A percentile compares a stretch with the other conserved stretches of the same genome.
Conservation (phyloP, 2,113 vertebrate genomes). For the Macrotis lagotis region DNA sequence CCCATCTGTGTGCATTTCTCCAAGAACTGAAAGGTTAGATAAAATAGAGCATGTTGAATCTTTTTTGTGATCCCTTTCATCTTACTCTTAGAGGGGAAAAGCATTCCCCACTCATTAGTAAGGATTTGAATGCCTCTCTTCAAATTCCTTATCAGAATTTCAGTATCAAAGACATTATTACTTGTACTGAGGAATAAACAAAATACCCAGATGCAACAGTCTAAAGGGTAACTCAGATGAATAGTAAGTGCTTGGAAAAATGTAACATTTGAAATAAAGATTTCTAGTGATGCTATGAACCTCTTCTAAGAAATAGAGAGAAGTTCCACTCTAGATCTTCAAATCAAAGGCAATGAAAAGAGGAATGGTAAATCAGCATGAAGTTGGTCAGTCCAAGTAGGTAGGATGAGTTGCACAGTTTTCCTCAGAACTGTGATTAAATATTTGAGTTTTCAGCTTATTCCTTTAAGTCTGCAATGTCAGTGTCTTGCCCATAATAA, state of each 20-base stretch:
- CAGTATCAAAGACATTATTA: constrained; percentile 21
- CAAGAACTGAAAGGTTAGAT: background rate
- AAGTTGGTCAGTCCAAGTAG: background rate
- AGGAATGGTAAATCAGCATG: background rate
- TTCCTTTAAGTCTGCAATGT: background rate
- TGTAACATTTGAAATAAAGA: background rate
- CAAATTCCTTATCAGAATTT: constrained; percentile 44
- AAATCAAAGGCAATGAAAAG: constrained; percentile 5
- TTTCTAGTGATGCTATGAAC: constrained; percentile 23
- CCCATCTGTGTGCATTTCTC: background rate
- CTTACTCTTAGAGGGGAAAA: background rate
- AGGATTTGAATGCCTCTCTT: constrained; percentile 10
- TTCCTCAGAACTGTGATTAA: background rate
- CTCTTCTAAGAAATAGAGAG: constrained; percentile 11
- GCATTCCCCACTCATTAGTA: background rate
- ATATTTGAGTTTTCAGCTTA: background rate
- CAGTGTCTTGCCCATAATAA: background rate
- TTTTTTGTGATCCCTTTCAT: background rate
- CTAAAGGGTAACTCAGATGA: background rate
- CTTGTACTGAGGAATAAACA: background rate
- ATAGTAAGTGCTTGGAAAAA: constrained; percentile 11
- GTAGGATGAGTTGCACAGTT: background rate
- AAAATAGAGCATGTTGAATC: background rate
- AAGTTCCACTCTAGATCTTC: background rate
- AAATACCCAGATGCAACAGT: background rate